Conservation (phyloP, 2,888 invertebrate genomes). For the Therioaphis trifolii region DNA sequence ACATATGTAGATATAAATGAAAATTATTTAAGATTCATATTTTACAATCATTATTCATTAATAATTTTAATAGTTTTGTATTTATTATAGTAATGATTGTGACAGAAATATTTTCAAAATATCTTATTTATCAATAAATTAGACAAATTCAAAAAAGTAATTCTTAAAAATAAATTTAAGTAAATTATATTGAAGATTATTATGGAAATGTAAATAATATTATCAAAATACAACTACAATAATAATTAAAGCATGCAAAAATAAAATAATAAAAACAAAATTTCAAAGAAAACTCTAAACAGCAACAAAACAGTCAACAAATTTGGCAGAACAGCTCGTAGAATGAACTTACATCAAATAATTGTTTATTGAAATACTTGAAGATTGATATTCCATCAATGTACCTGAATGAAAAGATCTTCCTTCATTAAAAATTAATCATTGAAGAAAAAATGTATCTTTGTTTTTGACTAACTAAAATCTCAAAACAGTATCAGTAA, state of each 20-base stretch:
- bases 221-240: constrained; percentile 9
- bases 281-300: constrained; percentile 31
- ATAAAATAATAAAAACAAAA: constrained; percentile 26
- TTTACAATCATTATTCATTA: too few species aligned
- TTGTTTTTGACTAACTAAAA: constrained; percentile 4
- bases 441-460: constrained; percentile 20
- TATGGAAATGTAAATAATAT: not conserved
- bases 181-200: too few species aligned
- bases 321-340: constrained; percentile 31
- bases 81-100: too few species aligned
- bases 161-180: too few species aligned
- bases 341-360: constrained; percentile 52
- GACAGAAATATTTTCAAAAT: too few species aligned
- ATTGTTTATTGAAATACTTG: constrained; percentile 48
- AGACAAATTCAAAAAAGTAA: too few species aligned
- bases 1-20: too few species aligned
- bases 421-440: constrained; percentile 33
- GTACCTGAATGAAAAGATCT: constrained; percentile 54
- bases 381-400: constrained; percentile 49
- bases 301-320: constrained; percentile 47
- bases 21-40: too few species aligned
- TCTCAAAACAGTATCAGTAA: not conserved
- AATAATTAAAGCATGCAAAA: constrained; percentile 54
- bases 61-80: too few species aligned
- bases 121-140: too few species aligned